Conservation (phyloP, 2,113 vertebrate genomes). For the Protomyctophum bolini region DNA sequence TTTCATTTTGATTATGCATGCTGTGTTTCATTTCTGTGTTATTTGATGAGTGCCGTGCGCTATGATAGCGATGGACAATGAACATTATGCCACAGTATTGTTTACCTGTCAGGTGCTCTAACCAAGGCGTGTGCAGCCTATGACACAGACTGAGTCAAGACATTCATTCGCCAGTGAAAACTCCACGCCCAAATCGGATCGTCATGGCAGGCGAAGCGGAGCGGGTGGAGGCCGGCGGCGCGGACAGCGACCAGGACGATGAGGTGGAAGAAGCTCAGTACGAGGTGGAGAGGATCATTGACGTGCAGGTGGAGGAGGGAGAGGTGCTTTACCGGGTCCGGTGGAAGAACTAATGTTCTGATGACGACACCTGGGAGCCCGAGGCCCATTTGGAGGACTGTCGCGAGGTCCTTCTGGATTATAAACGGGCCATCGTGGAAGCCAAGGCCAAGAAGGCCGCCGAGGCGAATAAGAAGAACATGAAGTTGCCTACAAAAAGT, state of each 20-base stretch:
- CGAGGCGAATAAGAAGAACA: slow-evolving; percentile 65
- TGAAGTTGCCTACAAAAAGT: too few relatives aligned
- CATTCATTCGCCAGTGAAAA: too few relatives aligned
- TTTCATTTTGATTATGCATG: too few relatives aligned
- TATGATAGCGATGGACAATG: too few relatives aligned
- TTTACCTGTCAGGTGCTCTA: too few relatives aligned
- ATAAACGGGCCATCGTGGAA: slow-evolving; percentile 83
- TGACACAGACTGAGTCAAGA: too few relatives aligned
- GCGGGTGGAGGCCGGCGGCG: slow-evolving; percentile 60
- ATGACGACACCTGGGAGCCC: slow-evolving; percentile 98
- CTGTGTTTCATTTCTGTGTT: too few relatives aligned
- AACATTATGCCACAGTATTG: too few relatives aligned
- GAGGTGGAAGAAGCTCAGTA: slow-evolving; percentile 85
- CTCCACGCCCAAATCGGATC: too few relatives aligned
- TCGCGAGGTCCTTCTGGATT: slow-evolving; percentile 92
- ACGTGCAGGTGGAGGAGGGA: slow-evolving; percentile 89
- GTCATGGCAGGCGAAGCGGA: slow-evolving; percentile 60
- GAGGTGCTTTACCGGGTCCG: slow-evolving; percentile 91
- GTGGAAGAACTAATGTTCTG: slow-evolving; percentile 96
- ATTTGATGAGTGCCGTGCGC: too few relatives aligned
- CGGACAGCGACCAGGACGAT: slow-evolving; percentile 83
- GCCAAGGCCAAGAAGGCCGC: slow-evolving; percentile 85
- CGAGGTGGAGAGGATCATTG: slow-evolving; percentile 95
- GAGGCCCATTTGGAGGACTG: slow-evolving; percentile 94
- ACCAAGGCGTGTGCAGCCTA: too few relatives aligned